Percentiles rank a stretch among this genome's conserved stretches.
Evolutionary conservation across 2,113 vertebrate species (phyloP).

Genomic region (Monarcha castaneiventris): DNA sequence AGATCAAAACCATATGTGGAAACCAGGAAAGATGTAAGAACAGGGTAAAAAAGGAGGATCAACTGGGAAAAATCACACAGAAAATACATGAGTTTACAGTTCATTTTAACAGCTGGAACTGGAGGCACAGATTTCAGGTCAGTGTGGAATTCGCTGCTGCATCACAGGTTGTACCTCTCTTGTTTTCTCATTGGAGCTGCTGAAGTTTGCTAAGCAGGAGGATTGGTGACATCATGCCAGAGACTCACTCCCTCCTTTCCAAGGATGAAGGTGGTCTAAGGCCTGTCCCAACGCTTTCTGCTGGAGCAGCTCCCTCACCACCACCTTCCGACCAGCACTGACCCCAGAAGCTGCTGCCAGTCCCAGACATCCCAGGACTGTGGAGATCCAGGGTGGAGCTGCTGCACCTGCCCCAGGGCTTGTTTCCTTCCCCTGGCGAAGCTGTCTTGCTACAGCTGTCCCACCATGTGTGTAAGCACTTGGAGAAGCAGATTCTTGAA

Average conservation of each 20-base stretch:
- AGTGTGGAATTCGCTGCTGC: background rate
- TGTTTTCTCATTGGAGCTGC: background rate
- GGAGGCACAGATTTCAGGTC: background rate
- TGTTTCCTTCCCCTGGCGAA: background rate
- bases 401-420: background rate
- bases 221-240: background rate
- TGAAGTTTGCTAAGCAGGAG: background rate
- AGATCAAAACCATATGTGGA: background rate
- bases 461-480: background rate
- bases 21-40: background rate
- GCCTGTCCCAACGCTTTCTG: background rate
- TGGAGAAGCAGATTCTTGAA: background rate
- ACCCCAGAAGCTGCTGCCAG: background rate
- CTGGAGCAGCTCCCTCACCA: background rate
- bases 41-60: background rate
- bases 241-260: background rate
- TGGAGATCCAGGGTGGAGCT: background rate
- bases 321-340: fast-evolving
- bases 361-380: background rate
- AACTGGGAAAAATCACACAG: background rate
- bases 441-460: background rate
- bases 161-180: background rate
- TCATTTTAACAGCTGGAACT: background rate
- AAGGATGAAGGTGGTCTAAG: background rate
- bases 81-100: background rate